Evolutionary conservation across 2,113 vertebrate species (phyloP).

Genomic region (Bettongia penicillata): DNA sequence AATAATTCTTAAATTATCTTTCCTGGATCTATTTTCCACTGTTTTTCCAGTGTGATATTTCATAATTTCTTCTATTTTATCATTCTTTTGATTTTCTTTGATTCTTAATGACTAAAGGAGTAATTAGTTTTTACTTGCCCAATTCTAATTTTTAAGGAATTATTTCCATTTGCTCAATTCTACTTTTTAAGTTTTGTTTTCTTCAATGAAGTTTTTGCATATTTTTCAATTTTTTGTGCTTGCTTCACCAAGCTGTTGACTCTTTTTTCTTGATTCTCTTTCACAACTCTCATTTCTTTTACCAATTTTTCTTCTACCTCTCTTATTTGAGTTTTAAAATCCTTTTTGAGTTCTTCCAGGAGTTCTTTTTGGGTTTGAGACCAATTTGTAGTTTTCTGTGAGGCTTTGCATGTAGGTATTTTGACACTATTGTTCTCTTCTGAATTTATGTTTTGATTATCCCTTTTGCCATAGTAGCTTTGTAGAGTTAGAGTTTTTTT

Average conservation of each 20-base stretch:
- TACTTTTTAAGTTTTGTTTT: background rate
- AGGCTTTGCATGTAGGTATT: background rate
- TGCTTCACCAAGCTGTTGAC: too few relatives aligned
- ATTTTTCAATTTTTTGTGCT: background rate
- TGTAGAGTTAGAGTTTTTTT: background rate
- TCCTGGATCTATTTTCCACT: background rate
- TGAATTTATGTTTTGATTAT: background rate
- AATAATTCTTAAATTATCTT: background rate
- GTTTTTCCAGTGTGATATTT: background rate
- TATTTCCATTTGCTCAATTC: background rate
- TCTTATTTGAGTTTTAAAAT: background rate
- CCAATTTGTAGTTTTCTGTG: too few relatives aligned
- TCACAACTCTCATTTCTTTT: background rate
- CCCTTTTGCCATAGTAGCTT: background rate
- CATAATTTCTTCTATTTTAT: background rate
- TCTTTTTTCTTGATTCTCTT: too few relatives aligned
- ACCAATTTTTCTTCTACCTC: background rate
- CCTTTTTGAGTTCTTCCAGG: background rate
- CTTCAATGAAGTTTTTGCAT: background rate
- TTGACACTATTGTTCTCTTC: background rate
- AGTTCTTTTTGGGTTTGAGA: background rate
- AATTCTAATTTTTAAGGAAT: background rate
- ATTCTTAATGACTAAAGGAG: background rate
- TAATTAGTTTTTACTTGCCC: background rate
- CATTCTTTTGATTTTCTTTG: background rate